phyloP scores from a whole-genome alignment of 2,797 vertebrate genomes.

The Phoebastria nigripes region DNA sequence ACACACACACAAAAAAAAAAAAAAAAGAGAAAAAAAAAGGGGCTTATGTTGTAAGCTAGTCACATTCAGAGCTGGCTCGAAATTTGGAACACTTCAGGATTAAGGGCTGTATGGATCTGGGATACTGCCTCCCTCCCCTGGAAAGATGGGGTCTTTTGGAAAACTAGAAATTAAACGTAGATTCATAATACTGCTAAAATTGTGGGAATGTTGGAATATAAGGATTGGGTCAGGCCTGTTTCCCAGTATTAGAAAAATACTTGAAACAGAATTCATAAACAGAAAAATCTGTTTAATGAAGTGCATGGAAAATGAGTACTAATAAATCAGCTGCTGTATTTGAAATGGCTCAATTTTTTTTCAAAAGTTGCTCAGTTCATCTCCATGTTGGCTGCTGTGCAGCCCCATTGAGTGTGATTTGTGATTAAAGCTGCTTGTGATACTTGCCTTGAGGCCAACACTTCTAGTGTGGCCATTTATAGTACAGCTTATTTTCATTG shows the following conservation, averaged over 20 bases:
- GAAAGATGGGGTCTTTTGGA: neutral
- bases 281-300: conserved; percentile 7
- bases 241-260: neutral
- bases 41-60: neutral
- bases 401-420: neutral
- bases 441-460: neutral
- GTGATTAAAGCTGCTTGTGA: neutral
- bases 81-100: neutral
- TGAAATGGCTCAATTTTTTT: neutral
- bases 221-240: neutral
- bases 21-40: neutral
- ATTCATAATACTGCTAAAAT: neutral
- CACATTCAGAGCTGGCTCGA: neutral
- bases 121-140: neutral
- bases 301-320: neutral
- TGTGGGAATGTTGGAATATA: neutral
- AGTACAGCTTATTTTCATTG: neutral
- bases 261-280: conserved; percentile 8
- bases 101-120: neutral
- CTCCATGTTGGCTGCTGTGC: neutral
- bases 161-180: neutral
- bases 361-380: neutral
- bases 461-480: neutral
- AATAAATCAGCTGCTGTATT: neutral
- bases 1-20: neutral